A percentile compares a stretch with the other conserved stretches of the same genome.
These are phyloP conservation scores for Crypturellus tataupa DNA, from an alignment of 2,797 vertebrate genomes.

Conservation along the genomic window DNA sequence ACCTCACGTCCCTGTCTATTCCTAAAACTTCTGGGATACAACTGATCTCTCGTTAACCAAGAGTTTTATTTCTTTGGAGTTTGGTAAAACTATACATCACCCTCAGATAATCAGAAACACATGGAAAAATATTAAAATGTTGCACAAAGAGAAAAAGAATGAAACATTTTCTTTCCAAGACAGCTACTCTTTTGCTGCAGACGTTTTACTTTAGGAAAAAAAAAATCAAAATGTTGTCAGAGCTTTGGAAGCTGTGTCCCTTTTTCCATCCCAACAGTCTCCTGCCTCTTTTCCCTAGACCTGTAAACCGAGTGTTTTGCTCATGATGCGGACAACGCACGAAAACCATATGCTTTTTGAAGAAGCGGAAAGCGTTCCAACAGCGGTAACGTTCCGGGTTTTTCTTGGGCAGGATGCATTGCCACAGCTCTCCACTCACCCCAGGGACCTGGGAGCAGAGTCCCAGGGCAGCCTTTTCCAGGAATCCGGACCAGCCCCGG, in stretches of 20 bases:
- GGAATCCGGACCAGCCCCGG: neutral
- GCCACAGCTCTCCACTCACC: neutral
- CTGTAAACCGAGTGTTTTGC: neutral
- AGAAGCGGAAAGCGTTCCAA: constrained; percentile 21
- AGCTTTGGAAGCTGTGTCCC: neutral
- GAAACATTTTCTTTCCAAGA: constrained; percentile 19
- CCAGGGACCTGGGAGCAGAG: constrained; percentile 20
- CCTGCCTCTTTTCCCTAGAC: constrained; percentile 25
- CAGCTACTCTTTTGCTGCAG: constrained; percentile 12
- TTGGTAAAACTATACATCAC: neutral
- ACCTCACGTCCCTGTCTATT: neutral
- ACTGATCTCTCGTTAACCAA: neutral
- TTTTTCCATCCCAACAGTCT: neutral
- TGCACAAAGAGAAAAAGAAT: neutral
- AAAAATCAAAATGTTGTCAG: neutral
- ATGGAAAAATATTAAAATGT: constrained; percentile 53
- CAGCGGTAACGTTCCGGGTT: constrained; percentile 16
- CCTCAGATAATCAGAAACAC: constrained; percentile 57
- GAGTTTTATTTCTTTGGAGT: constrained; percentile 3
- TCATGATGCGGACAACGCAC: neutral
- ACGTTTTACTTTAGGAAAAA: neutral
- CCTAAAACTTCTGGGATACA: neutral
- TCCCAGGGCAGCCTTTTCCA: neutral
- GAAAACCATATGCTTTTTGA: constrained; percentile 12
- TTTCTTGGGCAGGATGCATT: constrained; percentile 47